Base-by-base conservation (phyloP, 1,140 invertebrate genomes). In the Agrilus planipennis region DNA sequence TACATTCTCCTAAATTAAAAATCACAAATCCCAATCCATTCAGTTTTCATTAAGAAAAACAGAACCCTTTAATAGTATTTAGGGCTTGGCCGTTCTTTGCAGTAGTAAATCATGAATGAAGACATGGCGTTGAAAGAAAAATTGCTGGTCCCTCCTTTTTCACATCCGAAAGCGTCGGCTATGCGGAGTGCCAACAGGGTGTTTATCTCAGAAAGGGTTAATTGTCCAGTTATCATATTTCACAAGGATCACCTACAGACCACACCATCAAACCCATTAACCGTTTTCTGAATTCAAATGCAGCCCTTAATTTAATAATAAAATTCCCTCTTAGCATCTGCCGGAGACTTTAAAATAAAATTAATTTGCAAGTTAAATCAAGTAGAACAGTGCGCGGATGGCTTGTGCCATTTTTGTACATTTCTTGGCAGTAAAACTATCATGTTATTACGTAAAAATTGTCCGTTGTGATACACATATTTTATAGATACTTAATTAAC, bases 201-300 rank as follows among this genome's bases (percentile, higher is more conserved):
- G 34, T 36, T 36, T 36, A 43, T 41, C 27, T 37, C 28, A 40
- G 45, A 29, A 40, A 47, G 38, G 45, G 41, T 39, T 44, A 47
- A 44, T 46, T 47, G 45, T 47, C 42, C 45, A 34, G 37, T 39
- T 19, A 21, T 36, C 36, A 38, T 46, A 42, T 38, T 42, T 45
- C 39, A 46, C 23, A 46, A 22, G 41, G 39, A 36, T 35, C 31
- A 46, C 34, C 32, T 34, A 23, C 40, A 46, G 28, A 34, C 39
- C 14, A 27, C 16, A 21, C 34, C 34, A 42, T 11, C 29, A 42
- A 36, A 20, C 41, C 38, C 31, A 30, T 39, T 36, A 44, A 22
- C 36, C 30, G 39, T 39, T 38, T 40, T 34, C 42, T 44, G 29
- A 44, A 27, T 22, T 29, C 34, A 36, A 46, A 32, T 25, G 35